Evolutionary conservation across 2,888 invertebrate species (phyloP).

Genomic region (Mactromeris polynyma): DNA sequence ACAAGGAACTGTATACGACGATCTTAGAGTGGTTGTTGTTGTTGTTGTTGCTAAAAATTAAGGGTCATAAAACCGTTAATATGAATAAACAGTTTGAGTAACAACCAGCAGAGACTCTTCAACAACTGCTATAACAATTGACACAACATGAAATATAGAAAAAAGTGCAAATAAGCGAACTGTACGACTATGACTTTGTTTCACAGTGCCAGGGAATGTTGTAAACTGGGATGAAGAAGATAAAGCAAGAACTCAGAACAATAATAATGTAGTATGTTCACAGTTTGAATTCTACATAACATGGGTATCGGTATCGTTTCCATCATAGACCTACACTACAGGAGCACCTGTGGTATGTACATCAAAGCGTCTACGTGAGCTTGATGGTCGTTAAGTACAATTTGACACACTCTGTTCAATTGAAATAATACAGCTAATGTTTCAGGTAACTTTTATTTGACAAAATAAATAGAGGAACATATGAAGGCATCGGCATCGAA

Average conservation of each 20-base stretch:
- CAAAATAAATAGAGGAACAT: not conserved
- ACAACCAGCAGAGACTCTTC: too few relatives aligned
- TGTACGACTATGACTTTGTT: not conserved
- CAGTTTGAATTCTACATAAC: slow-evolving; percentile 21
- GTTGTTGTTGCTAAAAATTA: too few relatives aligned
- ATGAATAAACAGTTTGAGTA: too few relatives aligned
- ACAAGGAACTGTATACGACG: too few relatives aligned
- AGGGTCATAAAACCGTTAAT: too few relatives aligned
- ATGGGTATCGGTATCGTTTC: not conserved
- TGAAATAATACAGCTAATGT: not conserved
- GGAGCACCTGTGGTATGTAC: slow-evolving; percentile 15
- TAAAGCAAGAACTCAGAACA: not conserved
- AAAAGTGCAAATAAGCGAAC: not conserved
- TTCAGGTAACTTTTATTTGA: not conserved
- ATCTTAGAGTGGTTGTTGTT: too few relatives aligned
- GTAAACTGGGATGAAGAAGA: not conserved
- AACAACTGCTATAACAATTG: not conserved
- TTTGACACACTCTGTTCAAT: not conserved
- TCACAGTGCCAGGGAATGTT: not conserved
- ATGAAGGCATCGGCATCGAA: not conserved
- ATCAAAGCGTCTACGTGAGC: slow-evolving; percentile 6
- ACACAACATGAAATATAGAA: not conserved
- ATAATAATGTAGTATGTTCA: not conserved
- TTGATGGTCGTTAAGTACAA: not conserved
- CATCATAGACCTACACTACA: not conserved